Conservation (phyloP, 2,888 invertebrate species). For the Caenorhabditis afra region DNA sequence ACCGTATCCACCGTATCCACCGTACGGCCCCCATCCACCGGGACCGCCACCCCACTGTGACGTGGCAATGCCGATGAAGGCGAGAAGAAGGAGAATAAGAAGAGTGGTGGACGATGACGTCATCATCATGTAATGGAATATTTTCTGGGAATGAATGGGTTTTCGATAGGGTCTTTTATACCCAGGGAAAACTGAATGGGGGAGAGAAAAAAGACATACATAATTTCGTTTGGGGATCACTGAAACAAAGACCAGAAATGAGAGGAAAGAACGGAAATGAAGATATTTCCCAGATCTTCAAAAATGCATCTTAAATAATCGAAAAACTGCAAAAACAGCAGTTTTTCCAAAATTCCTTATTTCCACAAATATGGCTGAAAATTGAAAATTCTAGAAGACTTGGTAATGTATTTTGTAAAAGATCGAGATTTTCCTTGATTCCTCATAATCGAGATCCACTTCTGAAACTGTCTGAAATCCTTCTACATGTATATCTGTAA, state of each 20-base stretch:
- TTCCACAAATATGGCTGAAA: too few relatives aligned
- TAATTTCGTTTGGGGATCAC: neutral
- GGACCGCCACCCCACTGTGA: constrained; percentile 18
- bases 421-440: too few relatives aligned
- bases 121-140: neutral
- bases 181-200: neutral
- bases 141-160: neutral
- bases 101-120: neutral
- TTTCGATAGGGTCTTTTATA: neutral
- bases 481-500: too few relatives aligned
- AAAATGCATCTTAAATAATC: too few relatives aligned
- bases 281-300: too few relatives aligned
- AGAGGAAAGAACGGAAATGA: too few relatives aligned
- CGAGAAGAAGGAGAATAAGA: neutral
- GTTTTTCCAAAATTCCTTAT: too few relatives aligned
- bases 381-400: too few relatives aligned
- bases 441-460: too few relatives aligned
- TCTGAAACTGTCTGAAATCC: too few relatives aligned
- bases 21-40: constrained; percentile 18
- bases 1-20: constrained; percentile 23
- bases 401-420: too few relatives aligned
- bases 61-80: constrained; percentile 3
- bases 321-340: too few relatives aligned
- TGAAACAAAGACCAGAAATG: constrained; percentile 10
- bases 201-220: neutral